Percentiles rank a stretch among this genome's conserved stretches.
phyloP scores from a whole-genome alignment of 2,113 vertebrate genomes.

The Eolophus roseicapilla region DNA sequence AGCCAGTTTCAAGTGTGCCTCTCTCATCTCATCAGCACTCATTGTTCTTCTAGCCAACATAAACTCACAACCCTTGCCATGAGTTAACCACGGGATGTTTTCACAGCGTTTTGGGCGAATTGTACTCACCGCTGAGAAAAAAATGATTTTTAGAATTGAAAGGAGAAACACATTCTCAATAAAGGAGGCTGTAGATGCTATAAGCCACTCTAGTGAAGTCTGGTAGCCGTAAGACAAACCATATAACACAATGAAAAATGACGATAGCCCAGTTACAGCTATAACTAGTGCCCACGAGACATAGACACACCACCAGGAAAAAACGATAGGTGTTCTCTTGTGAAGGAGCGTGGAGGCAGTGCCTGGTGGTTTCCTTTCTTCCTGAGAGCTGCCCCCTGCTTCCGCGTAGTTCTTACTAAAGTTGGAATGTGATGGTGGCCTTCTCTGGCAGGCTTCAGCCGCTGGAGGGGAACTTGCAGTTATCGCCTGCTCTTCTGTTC shows the following conservation, averaged over 20 bases:
- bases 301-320: neutral
- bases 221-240: constrained; percentile 69
- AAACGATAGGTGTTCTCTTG: neutral
- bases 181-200: constrained; percentile 58
- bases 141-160: constrained; percentile 24
- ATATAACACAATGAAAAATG: constrained; percentile 68
- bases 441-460: neutral
- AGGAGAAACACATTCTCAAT: constrained; percentile 48
- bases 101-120: constrained; percentile 1
- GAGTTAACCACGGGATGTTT: constrained; percentile 58
- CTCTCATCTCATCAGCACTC: neutral
- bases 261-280: neutral
- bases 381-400: neutral
- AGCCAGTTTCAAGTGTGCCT: neutral
- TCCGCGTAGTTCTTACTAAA: fast-evolving
- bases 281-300: constrained; percentile 55
- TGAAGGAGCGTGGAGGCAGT: neutral
- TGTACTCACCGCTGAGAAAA: neutral
- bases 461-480: fast-evolving
- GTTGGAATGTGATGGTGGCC: neutral
- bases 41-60: neutral
- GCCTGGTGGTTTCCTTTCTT: neutral
- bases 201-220: constrained; percentile 70
- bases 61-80: neutral
- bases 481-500: neutral